Percentiles rank a stretch among this genome's conserved stretches.
Evolutionary conservation across 2,797 vertebrate genomes (phyloP).

Genomic region (Coracias cyanogaster): DNA sequence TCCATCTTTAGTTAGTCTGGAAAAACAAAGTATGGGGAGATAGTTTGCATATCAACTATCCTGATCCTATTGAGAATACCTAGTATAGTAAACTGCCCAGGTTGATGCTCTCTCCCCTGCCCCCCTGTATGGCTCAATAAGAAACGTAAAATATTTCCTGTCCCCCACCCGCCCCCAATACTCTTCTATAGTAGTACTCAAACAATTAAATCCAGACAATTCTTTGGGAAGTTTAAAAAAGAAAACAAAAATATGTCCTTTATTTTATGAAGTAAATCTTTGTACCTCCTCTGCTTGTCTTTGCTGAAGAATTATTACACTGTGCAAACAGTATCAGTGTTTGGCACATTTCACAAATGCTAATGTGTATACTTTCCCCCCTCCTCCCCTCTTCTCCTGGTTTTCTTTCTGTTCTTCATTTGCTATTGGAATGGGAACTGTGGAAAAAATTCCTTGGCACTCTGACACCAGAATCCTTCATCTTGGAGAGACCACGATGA

Average conservation of each 20-base stretch:
- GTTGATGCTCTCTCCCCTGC: not conserved
- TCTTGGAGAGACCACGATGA: conserved; percentile 99
- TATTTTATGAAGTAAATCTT: conserved; percentile 29
- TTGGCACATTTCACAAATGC: conserved; percentile 75
- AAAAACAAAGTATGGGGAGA: not conserved
- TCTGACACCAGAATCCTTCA: conserved; percentile 94
- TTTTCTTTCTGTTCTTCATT: conserved; percentile 78
- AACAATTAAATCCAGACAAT: conserved; percentile 4
- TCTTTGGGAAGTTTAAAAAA: not conserved
- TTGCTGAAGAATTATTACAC: conserved; percentile 50
- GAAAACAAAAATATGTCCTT: not conserved
- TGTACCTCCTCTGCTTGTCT: conserved; percentile 25
- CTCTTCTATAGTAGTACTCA: not conserved
- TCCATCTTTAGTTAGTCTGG: not conserved
- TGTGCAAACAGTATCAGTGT: conserved; percentile 24
- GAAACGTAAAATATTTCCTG: not conserved
- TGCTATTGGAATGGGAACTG: conserved; percentile 80
- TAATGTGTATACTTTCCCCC: conserved; percentile 82
- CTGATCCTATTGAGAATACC: not conserved
- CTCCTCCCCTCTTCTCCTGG: conserved; percentile 62
- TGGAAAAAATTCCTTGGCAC: conserved; percentile 78
- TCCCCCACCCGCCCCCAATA: too few species aligned
- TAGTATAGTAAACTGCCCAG: not conserved
- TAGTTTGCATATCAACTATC: not conserved
- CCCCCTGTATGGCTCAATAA: not conserved